Conservation (phyloP, 2,888 invertebrate species). For the Rhodophaea formosa region DNA sequence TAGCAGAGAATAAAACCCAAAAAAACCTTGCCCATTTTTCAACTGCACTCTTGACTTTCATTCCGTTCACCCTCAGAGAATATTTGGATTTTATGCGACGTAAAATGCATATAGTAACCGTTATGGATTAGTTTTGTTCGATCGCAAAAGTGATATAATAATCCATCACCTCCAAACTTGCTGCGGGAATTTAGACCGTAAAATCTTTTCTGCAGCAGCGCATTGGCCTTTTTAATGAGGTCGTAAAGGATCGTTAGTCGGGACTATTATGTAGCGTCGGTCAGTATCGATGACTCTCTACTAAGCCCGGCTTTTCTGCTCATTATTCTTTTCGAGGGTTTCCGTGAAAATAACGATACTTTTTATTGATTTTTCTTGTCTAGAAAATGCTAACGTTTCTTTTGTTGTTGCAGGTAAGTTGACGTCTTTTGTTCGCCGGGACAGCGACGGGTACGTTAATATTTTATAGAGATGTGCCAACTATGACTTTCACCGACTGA, state of each 20-base stretch:
- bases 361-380: conserved; percentile 14
- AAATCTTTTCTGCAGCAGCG: conserved; percentile 37
- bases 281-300: conserved; percentile 48
- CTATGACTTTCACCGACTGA: too few relatives aligned
- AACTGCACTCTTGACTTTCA: too few relatives aligned
- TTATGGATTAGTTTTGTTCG: too few relatives aligned
- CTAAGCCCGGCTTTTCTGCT: conserved; percentile 39
- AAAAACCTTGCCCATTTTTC: too few relatives aligned
- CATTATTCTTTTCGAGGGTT: conserved; percentile 48
- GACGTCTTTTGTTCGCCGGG: conserved; percentile 8
- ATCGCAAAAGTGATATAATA: too few relatives aligned
- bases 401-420: conserved; percentile 39
- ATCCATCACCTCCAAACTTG: background rate
- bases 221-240: conserved; percentile 57
- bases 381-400: conserved; percentile 23
- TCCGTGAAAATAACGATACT: conserved; percentile 21
- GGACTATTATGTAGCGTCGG: conserved; percentile 32
- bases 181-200: conserved; percentile 18
- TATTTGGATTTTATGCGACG: too few relatives aligned
- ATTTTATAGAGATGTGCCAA: too few relatives aligned
- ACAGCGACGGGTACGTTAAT: background rate
- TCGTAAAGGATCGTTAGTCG: conserved; percentile 43
- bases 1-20: too few relatives aligned
- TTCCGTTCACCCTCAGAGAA: too few relatives aligned
- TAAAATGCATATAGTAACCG: too few relatives aligned